Conservation (phyloP, 37 sponge, comb jelly and placozoan genomes). For the Cliona cf. orientalis region DNA sequence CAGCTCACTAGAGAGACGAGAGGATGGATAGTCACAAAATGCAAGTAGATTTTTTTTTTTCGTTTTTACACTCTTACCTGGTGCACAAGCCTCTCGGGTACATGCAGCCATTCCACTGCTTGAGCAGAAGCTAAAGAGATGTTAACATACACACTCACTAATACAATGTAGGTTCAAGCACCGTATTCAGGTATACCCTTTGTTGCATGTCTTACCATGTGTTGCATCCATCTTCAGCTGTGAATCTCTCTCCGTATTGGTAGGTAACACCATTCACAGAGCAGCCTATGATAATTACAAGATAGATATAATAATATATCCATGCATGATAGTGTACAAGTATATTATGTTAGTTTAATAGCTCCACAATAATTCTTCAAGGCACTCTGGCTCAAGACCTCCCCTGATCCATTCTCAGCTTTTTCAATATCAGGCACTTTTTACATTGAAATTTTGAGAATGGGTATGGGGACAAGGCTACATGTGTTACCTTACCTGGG, state of each 20-base stretch:
- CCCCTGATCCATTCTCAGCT: background rate
- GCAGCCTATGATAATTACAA: too few species aligned
- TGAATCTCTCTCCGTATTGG: slow-evolving; percentile 5
- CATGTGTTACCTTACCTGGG: background rate
- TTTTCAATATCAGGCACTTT: background rate
- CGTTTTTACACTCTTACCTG: background rate
- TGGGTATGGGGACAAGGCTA: too few species aligned
- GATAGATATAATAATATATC: too few species aligned
- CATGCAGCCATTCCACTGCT: background rate
- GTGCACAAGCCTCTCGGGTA: background rate
- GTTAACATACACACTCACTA: background rate
- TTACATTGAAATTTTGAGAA: background rate
- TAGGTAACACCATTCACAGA: background rate
- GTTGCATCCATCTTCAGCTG: slow-evolving; percentile 34
- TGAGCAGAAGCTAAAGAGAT: background rate
- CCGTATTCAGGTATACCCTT: too few species aligned
- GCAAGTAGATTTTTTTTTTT: background rate
- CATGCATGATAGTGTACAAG: too few species aligned
- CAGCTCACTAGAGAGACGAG: background rate
- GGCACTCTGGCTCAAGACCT: background rate
- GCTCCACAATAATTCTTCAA: too few species aligned
- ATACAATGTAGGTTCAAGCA: too few species aligned
- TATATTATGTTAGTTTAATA: too few species aligned
- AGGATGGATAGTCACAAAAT: background rate
- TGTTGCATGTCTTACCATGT: slow-evolving; percentile 18